These are phyloP conservation scores for Chrysochloris asiatica DNA, from an alignment of 2,113 vertebrate species.

Conservation along the genomic window DNA sequence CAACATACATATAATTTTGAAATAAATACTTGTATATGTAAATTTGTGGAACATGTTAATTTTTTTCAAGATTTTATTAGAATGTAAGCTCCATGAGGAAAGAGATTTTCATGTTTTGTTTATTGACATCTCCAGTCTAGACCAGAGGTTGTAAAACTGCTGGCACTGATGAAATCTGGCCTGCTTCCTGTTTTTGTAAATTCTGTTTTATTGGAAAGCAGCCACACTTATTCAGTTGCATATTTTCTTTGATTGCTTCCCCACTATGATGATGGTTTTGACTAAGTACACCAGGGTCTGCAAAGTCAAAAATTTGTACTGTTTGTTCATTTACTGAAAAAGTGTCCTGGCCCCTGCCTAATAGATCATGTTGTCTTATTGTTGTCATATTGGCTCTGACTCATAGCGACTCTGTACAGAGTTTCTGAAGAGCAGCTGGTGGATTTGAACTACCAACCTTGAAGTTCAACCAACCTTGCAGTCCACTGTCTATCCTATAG, in stretches of 20 bases:
- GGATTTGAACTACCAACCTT: too few relatives aligned
- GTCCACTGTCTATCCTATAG: too few relatives aligned
- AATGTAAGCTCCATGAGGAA: neutral
- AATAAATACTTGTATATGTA: neutral
- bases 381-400: too few relatives aligned
- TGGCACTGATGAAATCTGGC: neutral
- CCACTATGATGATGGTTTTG: neutral
- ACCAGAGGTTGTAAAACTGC: neutral
- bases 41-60: neutral
- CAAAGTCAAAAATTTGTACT: neutral
- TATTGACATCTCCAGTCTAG: neutral
- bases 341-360: neutral
- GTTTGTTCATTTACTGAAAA: neutral
- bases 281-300: neutral
- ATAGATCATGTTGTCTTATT: too few relatives aligned
- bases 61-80: conserved; percentile 19
- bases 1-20: neutral
- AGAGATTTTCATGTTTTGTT: neutral
- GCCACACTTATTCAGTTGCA: neutral
- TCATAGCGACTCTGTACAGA: too few relatives aligned
- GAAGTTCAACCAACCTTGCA: too few relatives aligned
- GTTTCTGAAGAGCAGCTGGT: too few relatives aligned
- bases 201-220: neutral
- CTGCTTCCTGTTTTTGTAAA: conserved; percentile 25
- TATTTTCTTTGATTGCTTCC: neutral